Conservation (phyloP, 2,888 invertebrate genomes). For the Drosophila kambysellisi region DNA sequence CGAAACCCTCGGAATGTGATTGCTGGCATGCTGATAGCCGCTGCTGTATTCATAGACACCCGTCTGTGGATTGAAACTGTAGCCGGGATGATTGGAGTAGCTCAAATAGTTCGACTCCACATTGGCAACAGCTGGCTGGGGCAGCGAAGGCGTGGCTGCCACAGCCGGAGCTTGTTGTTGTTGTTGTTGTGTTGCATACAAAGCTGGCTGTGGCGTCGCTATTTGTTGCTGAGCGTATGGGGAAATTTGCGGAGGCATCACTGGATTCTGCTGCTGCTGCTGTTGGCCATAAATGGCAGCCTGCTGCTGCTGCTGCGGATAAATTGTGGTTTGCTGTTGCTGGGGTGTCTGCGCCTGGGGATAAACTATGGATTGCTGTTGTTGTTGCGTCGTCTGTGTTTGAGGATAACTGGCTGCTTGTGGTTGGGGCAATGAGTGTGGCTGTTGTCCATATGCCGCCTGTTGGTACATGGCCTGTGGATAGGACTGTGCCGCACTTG, state of each 20-base stretch:
- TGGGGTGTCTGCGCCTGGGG: conserved; percentile 11
- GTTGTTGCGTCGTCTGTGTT: conserved; percentile 16
- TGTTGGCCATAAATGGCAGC: conserved; percentile 19
- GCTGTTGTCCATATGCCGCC: conserved; percentile 21
- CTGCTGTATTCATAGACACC: conserved; percentile 88
- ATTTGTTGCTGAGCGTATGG: conserved; percentile 5
- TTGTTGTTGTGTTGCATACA: conserved; percentile 40
- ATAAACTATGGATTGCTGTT: conserved; percentile 14
- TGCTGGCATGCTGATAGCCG: conserved; percentile 86
- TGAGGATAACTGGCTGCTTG: conserved; percentile 13
- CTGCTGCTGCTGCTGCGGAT: conserved; percentile 13
- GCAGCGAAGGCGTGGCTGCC: neutral
- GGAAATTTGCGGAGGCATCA: conserved; percentile 11
- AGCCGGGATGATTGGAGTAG: conserved; percentile 87
- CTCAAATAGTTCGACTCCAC: conserved; percentile 40
- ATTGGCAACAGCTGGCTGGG: conserved; percentile 3
- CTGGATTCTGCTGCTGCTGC: conserved; percentile 8
- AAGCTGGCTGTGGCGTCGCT: conserved; percentile 35
- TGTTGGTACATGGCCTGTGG: conserved; percentile 23
- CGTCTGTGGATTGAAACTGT: conserved; percentile 86
- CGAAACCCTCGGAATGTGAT: conserved; percentile 45
- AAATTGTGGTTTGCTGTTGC: neutral
- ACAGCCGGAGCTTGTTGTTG: conserved; percentile 5
- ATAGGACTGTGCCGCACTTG: conserved; percentile 23
- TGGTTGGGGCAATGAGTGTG: conserved; percentile 16